phyloP scores from a whole-genome alignment of 2,797 vertebrate genomes.

The Pseudochaenichthys georgianus region DNA sequence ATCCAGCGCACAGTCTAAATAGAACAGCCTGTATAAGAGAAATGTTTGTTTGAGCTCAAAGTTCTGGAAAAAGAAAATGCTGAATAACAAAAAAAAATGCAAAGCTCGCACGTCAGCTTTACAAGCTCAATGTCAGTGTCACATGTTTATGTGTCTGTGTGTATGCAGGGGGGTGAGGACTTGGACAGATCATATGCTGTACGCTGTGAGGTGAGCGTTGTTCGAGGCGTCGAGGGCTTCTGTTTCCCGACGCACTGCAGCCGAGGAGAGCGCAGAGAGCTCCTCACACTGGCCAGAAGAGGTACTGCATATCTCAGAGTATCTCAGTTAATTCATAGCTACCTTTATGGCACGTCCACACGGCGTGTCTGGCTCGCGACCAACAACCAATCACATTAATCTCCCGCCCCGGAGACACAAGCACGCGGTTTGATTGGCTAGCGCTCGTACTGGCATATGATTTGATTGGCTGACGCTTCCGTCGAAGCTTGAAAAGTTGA shows the following conservation, averaged over 20 bases:
- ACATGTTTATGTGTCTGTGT: background rate
- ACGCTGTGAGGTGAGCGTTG: constrained; percentile 69
- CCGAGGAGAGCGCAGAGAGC: constrained; percentile 80
- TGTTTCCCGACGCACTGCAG: constrained; percentile 84
- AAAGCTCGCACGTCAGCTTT: too few species aligned
- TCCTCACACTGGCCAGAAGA: constrained; percentile 72
- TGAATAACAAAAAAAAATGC: too few species aligned
- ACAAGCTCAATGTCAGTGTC: background rate
- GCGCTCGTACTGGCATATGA: too few species aligned
- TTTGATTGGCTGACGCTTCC: too few species aligned
- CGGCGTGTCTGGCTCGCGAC: too few species aligned
- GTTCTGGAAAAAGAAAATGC: too few species aligned
- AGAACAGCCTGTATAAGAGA: background rate
- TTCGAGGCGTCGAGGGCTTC: constrained; percentile 79
- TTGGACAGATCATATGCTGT: constrained; percentile 66
- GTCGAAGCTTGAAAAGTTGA: too few species aligned
- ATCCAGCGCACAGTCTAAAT: background rate
- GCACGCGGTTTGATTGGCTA: too few species aligned
- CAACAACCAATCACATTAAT: too few species aligned
- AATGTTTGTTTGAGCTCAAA: too few species aligned
- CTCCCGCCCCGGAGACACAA: too few species aligned
- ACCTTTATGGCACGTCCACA: too few species aligned
- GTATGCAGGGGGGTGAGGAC: constrained; percentile 44
- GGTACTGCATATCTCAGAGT: constrained; percentile 59
- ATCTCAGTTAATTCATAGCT: background rate